Evolutionary conservation across 2,113 vertebrate species (phyloP).

Genomic region (Anoura caudifer): DNA sequence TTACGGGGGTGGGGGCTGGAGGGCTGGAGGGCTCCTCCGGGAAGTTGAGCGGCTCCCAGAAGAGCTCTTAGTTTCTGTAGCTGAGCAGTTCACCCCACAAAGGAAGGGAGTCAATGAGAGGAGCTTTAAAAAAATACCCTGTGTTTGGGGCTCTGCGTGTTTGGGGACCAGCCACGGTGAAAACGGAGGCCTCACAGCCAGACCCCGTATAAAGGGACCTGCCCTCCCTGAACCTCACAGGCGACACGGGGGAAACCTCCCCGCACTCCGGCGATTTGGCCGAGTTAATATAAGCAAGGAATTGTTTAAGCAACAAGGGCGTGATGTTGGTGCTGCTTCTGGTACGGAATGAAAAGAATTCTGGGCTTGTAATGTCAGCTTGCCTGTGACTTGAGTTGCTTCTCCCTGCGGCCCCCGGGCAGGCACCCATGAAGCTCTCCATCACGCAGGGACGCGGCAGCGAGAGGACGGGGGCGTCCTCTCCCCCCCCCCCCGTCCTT

Average conservation of each 20-base stretch:
- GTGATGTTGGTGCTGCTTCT: not conserved
- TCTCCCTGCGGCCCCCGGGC: not conserved
- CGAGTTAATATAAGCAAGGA: too few species aligned
- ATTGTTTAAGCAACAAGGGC: too few species aligned
- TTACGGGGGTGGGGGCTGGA: constrained; percentile 48
- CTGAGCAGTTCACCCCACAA: constrained; percentile 55
- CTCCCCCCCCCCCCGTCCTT: too few species aligned
- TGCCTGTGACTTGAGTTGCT: not conserved
- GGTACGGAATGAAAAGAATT: not conserved
- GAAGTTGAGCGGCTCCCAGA: constrained; percentile 78
- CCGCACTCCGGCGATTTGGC: too few species aligned
- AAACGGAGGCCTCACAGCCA: not conserved
- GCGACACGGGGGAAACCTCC: rapidly evolving
- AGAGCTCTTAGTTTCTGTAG: constrained; percentile 79
- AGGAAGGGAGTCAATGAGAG: constrained; percentile 66
- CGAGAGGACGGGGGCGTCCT: rapidly evolving
- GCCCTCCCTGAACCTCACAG: not conserved
- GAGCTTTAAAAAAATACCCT: constrained; percentile 40
- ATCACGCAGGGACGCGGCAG: rapidly evolving
- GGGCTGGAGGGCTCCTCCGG: not conserved
- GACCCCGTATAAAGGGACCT: rapidly evolving
- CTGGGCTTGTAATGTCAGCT: not conserved
- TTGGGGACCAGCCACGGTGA: not conserved
- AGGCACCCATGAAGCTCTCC: not conserved
- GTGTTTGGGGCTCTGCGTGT: not conserved